Percentiles rank a stretch among this genome's conserved stretches.
Evolutionary conservation across 1,140 invertebrate genomes (phyloP).

Genomic region (Trachymyrmex cornetzi): DNA sequence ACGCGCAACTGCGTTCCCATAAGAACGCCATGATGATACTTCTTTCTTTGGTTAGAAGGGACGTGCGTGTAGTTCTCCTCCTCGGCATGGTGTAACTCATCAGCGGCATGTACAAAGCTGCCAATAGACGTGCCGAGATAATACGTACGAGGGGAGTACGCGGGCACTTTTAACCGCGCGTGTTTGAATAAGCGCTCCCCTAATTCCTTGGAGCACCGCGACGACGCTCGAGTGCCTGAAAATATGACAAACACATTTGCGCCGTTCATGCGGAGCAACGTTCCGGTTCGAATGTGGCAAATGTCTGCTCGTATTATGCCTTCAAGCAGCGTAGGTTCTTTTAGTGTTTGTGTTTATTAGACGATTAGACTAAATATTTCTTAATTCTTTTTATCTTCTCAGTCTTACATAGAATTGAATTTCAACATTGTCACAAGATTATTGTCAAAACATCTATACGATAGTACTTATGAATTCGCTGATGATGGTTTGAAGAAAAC

Average conservation of each 20-base stretch:
- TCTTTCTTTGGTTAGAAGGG: constrained; percentile 41
- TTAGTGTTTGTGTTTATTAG: not conserved
- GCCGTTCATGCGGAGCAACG: constrained; percentile 62
- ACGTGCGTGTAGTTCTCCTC: constrained; percentile 1
- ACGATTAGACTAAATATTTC: not conserved
- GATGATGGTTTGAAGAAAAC: too few relatives aligned
- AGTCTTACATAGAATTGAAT: too few relatives aligned
- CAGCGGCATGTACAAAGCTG: constrained; percentile 66
- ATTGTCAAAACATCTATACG: too few relatives aligned
- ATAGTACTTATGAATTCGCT: too few relatives aligned
- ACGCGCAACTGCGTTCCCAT: constrained; percentile 64
- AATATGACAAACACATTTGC: constrained; percentile 75
- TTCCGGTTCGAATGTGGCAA: constrained; percentile 56
- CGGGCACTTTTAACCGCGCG: constrained; percentile 70
- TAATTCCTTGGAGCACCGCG: constrained; percentile 72
- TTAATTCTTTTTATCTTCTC: not conserved
- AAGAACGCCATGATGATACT: constrained; percentile 2
- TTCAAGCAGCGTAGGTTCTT: constrained; percentile 10
- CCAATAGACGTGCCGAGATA: constrained; percentile 63
- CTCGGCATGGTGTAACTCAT: constrained; percentile 67
- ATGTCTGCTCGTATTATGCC: constrained; percentile 58
- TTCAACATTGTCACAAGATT: too few relatives aligned
- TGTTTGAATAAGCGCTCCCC: constrained; percentile 74
- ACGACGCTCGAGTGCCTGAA: constrained; percentile 65
- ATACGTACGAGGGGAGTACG: constrained; percentile 32